Evolutionary conservation across 2,888 invertebrate species (phyloP), one percentile per base, ranked within the genome.

Genomic region (Clepsis dumicolana): DNA sequence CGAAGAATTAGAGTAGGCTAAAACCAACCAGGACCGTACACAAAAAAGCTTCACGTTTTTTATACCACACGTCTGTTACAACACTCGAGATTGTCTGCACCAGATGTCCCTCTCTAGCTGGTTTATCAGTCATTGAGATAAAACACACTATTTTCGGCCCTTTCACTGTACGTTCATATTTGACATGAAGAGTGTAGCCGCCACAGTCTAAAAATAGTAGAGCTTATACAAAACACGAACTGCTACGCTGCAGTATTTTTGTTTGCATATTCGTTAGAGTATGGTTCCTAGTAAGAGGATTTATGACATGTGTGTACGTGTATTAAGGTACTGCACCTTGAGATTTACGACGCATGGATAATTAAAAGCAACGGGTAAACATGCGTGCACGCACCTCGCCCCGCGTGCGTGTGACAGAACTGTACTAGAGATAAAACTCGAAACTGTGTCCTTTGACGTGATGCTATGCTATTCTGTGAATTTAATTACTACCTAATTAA

Each of bases 101-200:
- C 92, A 91, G 88, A 91, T 91, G 91, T 86, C 84, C 74, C 74
- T 78, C 64, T 59, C 50, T 65, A 52, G 59, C 32, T 35, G 54
- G 64, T 71, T 85, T 88, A 89, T 87, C 88, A 82, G 80, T 70
- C 73, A 71, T 75, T 73, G 74, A 87, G 88, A 89, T 90, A 89
- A 87, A 80, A 82, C 78, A 80, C 80, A 81, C 80, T 83, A 81
- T 83, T 82, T 81, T 74, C 74, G 78, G 76, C 73, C 71, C 77
- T 77, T 77, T 81, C 76, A 76, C 79, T 81, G 80, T 78, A 76
- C 75, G 77, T 75, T 73, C 65, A 74, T 78, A 74, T 79, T 76
- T 73, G 80, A 84, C 82, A 84, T 86, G 82, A 77, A 72, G 77
- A 79, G 72, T 75, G 71, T 73, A 74, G 73, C 68, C 70, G 70